Conservation (phyloP, 2,113 vertebrate genomes). For the Maccullochella peelii region DNA sequence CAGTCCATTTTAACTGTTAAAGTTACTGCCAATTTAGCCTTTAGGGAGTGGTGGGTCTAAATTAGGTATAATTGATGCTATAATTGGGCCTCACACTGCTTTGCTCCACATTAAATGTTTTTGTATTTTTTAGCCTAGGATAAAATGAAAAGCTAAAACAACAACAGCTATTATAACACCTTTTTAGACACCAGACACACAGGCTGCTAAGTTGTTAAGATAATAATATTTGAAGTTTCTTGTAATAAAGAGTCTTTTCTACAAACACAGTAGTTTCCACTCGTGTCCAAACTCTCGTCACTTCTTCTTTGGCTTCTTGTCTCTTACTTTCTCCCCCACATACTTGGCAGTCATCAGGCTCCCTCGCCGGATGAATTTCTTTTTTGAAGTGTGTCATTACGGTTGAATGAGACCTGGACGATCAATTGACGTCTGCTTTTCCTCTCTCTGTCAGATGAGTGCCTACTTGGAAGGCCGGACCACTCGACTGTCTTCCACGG, state of each 20-base stretch:
- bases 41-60: slow-evolving; percentile 27
- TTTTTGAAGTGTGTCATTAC: slow-evolving; percentile 30
- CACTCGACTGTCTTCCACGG: slow-evolving; percentile 94
- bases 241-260: background rate
- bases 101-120: slow-evolving; percentile 40
- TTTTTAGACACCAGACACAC: slow-evolving; percentile 7
- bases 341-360: background rate
- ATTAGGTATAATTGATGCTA: slow-evolving; percentile 51
- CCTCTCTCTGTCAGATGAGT: slow-evolving; percentile 87
- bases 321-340: slow-evolving; percentile 4
- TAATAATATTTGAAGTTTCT: background rate
- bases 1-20: slow-evolving; percentile 17
- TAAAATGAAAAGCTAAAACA: slow-evolving; percentile 16
- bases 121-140: background rate
- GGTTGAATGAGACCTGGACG: slow-evolving; percentile 1
- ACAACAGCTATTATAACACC: background rate
- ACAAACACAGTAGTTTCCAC: slow-evolving; percentile 22
- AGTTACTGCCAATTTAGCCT: slow-evolving; percentile 37
- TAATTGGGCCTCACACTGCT: slow-evolving; percentile 38
- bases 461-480: slow-evolving; percentile 94
- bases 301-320: background rate
- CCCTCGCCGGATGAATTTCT: background rate
- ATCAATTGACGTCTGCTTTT: background rate
- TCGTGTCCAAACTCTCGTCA: background rate
- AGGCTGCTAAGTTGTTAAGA: background rate